These are phyloP conservation scores for Pelobates cultripes DNA, from an alignment of 2,797 vertebrate genomes.

Conservation along the genomic window DNA sequence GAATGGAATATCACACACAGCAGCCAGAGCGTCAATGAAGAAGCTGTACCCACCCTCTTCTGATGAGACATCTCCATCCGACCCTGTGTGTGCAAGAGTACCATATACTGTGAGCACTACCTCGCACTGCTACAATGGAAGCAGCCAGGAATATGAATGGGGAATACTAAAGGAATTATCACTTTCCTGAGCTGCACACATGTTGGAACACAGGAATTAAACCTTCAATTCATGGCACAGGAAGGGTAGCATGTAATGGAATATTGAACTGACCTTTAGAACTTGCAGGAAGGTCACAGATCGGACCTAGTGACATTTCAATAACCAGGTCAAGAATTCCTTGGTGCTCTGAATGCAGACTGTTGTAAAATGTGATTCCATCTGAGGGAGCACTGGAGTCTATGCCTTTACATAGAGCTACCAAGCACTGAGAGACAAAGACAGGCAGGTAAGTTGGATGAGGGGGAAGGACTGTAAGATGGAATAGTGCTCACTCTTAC, in stretches of 20 bases:
- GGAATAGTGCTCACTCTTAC: neutral
- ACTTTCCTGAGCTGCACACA: no score
- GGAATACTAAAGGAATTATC: no score
- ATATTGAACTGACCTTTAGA: neutral
- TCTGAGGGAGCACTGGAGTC: neutral
- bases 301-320: neutral
- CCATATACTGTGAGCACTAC: neutral
- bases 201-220: no score
- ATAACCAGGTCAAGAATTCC: conserved; percentile 26
- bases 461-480: neutral
- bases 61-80: neutral
- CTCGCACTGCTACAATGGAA: no score
- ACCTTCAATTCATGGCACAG: no score
- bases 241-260: neutral
- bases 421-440: conserved; percentile 24
- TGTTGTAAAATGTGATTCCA: neutral
- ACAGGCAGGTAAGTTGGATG: neutral
- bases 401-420: conserved; percentile 15
- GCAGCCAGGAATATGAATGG: no score
- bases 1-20: conserved; percentile 23
- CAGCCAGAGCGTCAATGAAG: conserved; percentile 22
- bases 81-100: neutral
- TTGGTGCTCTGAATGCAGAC: conserved; percentile 7
- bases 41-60: neutral
- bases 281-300: neutral